Evolutionary conservation across 2,797 vertebrate genomes (phyloP), one percentile per base, ranked within the genome.

Genomic region (Sandelia bainsii): DNA sequence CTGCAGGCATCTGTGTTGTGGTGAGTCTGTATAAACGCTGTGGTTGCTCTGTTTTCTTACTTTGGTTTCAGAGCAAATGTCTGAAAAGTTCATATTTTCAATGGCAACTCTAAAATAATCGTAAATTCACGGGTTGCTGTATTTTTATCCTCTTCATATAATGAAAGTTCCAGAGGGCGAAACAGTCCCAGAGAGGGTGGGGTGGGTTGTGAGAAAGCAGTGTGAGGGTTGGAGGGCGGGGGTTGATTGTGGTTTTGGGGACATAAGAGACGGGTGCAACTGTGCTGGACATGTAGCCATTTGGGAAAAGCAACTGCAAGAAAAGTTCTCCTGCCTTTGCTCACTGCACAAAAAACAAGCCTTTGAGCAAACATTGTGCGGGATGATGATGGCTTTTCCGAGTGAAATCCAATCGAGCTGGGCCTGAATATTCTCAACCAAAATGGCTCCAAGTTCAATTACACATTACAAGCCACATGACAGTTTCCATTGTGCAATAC

Each of bases 101-200:
- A 92, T 93, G 93, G 92, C 92, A 93, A 85, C 88, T 87, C 68
- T 78, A 68, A 85, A 77, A 72, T 82, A 88, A 73, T 91, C 91
- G 90, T 94, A 93, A 94, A 94, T 94, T 94, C 91, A 91, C 92
- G 91, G 89, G 77, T 73, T 69, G 76, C 87, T 88, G 86, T 94
- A 93, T 95, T 95, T 95, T 92, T 95, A 94, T 93, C 90, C 89
- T 77, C 73, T 85, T 87, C 77, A 56, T 85, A 91, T 95, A 92
- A 94, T 94, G 92, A 91, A 92, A 92, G 91, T 94, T 94, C 93
- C 94, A 93, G 91, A 92, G 86, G 81, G 92, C 88, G 91, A 91
- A 91, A 86, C 75, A 75, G 83, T 73, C 81, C 65, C 67, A 57
- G 59, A 40, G 50, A 88, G 87, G 85, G 89, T 82, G 87, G 88